Conservation (phyloP, 2,113 vertebrate genomes). For the Salvelinus namaycush region DNA sequence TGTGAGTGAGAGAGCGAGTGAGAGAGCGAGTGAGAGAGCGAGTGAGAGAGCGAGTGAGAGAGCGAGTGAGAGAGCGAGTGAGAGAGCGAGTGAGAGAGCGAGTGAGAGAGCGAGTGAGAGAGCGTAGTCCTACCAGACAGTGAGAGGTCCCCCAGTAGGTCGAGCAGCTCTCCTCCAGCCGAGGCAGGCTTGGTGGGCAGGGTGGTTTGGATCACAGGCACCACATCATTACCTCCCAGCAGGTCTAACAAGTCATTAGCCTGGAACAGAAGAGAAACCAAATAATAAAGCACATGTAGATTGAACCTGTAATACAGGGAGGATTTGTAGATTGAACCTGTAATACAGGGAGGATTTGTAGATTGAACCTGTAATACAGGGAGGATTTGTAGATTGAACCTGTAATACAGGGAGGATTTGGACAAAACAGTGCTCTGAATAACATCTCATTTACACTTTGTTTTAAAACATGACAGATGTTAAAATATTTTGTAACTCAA, state of each 20-base stretch:
- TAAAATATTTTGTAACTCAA: no score
- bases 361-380: no score
- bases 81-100: no score
- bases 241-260: conserved; percentile 96
- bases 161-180: conserved; percentile 93
- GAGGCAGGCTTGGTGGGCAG: conserved; percentile 86
- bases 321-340: no score
- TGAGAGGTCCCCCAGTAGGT: conserved; percentile 92
- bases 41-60: no score
- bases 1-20: neutral
- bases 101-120: no score
- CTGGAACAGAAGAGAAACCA: conserved; percentile 63
- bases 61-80: no score
- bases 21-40: no score
- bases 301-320: neutral
- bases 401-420: neutral
- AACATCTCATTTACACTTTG: neutral
- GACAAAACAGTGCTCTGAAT: neutral
- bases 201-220: conserved; percentile 87
- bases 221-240: conserved; percentile 88
- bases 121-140: conserved; percentile 84
- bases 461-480: no score
- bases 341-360: no score
- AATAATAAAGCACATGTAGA: neutral
- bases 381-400: neutral